These are phyloP conservation scores for Cettia cetti DNA, from an alignment of 2,113 vertebrate genomes.

Conservation along the genomic window DNA sequence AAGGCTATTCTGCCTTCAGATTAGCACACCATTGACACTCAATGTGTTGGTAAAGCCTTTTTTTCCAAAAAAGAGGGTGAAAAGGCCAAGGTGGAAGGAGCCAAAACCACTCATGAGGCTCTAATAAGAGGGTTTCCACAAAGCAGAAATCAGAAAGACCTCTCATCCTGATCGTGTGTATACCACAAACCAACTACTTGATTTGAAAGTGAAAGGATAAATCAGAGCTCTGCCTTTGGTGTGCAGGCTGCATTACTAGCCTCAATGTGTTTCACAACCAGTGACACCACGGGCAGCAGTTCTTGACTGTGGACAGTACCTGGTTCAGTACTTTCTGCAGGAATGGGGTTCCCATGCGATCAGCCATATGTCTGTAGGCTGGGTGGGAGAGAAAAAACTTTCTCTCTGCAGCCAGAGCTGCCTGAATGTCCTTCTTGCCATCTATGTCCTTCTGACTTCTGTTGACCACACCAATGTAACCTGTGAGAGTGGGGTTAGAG, in stretches of 20 bases:
- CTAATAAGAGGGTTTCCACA: neutral
- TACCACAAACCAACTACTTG: neutral
- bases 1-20: neutral
- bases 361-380: constrained; percentile 92
- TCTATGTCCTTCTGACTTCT: constrained; percentile 99
- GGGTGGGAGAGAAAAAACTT: constrained; percentile 98
- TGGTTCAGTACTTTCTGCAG: constrained; percentile 96
- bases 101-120: neutral
- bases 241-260: neutral
- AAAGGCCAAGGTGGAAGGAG: neutral
- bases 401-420: constrained; percentile 91
- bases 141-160: neutral
- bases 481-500: constrained; percentile 56
- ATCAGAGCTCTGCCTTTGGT: neutral
- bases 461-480: constrained; percentile 97
- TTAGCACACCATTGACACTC: neutral
- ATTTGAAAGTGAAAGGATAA: neutral
- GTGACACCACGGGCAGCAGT: neutral
- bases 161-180: neutral
- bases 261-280: neutral
- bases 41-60: neutral
- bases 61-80: neutral
- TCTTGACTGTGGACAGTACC: constrained; percentile 69
- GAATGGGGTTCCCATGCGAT: constrained; percentile 97
- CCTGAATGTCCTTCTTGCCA: constrained; percentile 93